Base-by-base conservation (phyloP, 2,113 vertebrate species). In the Eublepharis macularius region DNA sequence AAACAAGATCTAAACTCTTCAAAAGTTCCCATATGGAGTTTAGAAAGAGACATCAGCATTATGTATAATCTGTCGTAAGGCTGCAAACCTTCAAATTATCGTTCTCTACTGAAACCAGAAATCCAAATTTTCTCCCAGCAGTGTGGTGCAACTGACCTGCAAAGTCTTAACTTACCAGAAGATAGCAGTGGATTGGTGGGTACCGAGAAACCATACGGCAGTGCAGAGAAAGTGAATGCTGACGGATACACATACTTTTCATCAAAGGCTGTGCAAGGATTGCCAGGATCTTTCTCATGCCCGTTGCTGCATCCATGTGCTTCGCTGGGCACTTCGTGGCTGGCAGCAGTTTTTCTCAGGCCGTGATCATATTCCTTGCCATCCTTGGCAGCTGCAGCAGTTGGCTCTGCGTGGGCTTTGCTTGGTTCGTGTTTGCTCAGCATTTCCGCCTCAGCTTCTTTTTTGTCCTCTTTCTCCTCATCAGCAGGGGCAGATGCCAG, bases 381-480 rank as follows among this genome's bases (percentile, higher is more conserved):
- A 84, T 88, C 95, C 84, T 96, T 97, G 80, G 94, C 90, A 83
- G 73, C 89, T 36, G 91, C 93, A 10, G 88, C 63, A 0, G 90
- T 2, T 5, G 97, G 88, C 57, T 97, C 97, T 0, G 89, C 82
- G 54, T 96, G 95, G 72, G 76, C 92, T 96, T 98, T 98, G 9
- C 76, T 91, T 81, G 96, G 96, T 65, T 97, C 97, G 0, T 93
- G 96, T 45, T 96, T 97, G 87, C 69, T 92, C 19, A 93, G 43
- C 47, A 86, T 39, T 73, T 97, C 97, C 1, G 84, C 93, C 45
- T 97, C 97, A 39, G 94, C 60, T 63, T 97, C 98, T 68, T 97
- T 96, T 85, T 97, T 97, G 21, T 92, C 92, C 3, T 98, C 97
- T 70, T 98, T 97, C 83, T 98, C 98, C 76, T 98, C 98, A 16